Base-by-base conservation (phyloP, 2,797 vertebrate species). In the Pseudochirops corinnae region DNA sequence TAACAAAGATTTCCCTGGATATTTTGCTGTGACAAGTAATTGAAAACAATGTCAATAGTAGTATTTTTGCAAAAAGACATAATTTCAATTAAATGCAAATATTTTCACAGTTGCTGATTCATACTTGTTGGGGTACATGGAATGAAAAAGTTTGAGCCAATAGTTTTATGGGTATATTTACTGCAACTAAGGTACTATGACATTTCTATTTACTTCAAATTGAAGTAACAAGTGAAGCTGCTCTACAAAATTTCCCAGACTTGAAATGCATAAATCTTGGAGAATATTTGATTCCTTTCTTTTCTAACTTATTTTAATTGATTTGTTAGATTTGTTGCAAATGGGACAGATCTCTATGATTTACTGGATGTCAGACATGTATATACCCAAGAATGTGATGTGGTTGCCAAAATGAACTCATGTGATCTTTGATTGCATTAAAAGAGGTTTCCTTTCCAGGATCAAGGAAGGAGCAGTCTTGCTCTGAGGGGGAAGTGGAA, bases 191-290 rank as follows among this genome's bases (percentile, higher is more conserved):
- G n/a, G 67, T 18, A 16, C 90, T 56, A 58, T 52, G 5, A 14
- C 10, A 94, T 0, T 96, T 57, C 90, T 13, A 95, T 93, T 56
- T 92, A 90, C 24, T 91, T 2, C 3, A 50, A 58, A 90, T 91
- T 94, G 95, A 50, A 94, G 87, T 93, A 95, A 90, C 31, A 94
- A 58, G 7, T 31, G 94, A 92, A 96, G 87, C 5, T 90, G 55
- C 52, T 93, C 33, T 24, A 52, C 13, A 74, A 55, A 55, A 55
- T 53, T 95, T 33, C 92, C 12, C 82, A 46, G 91, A 82, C 74
- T 95, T 94, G 50, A 93, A 74, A 95, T 92, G 74, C 4, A 93
- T 1, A 62, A 58, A 90, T 95, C 55, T 95, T 91, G 94, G 31
- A 55, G 1, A 92, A 62, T 14, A 57, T 55, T 13, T 60, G 56